These are phyloP conservation scores for Cervus canadensis DNA, from an alignment of 2,113 vertebrate species.

Conservation along the genomic window DNA sequence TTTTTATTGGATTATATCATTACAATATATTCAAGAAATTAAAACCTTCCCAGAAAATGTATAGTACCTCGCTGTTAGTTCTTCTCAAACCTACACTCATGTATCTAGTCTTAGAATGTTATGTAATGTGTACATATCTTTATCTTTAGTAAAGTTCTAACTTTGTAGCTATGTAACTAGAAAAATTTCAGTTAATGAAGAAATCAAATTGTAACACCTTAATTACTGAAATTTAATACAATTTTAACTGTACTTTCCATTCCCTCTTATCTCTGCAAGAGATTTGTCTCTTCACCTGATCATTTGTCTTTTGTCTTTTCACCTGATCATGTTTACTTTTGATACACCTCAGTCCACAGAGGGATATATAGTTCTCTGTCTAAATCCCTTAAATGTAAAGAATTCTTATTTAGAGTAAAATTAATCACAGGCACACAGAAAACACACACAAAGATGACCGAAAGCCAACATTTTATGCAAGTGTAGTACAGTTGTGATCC, in stretches of 20 bases:
- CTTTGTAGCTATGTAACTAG: neutral
- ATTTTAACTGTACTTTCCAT: neutral
- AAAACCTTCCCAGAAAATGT: neutral
- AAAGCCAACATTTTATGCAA: neutral
- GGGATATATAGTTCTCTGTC: neutral
- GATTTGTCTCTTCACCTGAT: slow-evolving; percentile 22
- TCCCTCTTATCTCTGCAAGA: neutral
- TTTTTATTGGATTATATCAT: neutral
- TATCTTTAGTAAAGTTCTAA: neutral
- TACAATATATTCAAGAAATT: neutral
- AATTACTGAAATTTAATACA: neutral
- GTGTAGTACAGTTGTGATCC: neutral
- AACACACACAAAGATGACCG: neutral
- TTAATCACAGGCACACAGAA: neutral
- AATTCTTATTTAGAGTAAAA: neutral
- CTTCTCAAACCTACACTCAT: neutral
- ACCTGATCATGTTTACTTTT: slow-evolving; percentile 13
- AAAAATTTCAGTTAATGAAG: neutral
- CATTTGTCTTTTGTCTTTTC: slow-evolving; percentile 4
- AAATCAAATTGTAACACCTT: neutral
- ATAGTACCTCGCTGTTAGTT: neutral
- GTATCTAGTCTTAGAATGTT: neutral
- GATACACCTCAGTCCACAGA: slow-evolving; percentile 6
- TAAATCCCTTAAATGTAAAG: neutral
- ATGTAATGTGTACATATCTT: neutral